Evolutionary conservation across 2,797 vertebrate genomes (phyloP).

Genomic region (Neomorphus geoffroyi): DNA sequence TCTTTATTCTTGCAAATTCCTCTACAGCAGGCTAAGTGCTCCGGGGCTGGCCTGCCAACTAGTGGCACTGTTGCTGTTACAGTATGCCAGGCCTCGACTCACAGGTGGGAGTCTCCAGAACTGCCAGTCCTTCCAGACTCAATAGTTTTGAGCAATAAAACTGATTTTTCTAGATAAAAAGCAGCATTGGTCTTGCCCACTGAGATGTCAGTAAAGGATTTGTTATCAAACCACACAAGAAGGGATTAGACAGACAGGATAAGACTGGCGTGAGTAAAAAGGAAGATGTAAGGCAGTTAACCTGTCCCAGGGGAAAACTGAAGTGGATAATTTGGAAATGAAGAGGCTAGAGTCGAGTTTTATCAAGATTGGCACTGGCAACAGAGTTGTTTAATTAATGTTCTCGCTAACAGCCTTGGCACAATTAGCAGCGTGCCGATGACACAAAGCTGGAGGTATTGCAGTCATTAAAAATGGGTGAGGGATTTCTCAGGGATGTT

Average conservation of each 20-base stretch:
- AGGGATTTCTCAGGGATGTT: neutral
- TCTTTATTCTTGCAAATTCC: neutral
- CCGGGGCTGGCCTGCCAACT: constrained; percentile 14
- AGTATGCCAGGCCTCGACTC: neutral
- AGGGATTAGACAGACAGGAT: neutral
- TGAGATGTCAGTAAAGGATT: neutral
- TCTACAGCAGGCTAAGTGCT: neutral
- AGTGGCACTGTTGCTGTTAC: neutral
- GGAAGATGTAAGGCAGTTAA: neutral
- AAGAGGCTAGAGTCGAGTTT: neutral
- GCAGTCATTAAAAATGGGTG: neutral
- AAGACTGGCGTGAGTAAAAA: neutral
- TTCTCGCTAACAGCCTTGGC: neutral
- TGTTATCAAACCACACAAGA: neutral
- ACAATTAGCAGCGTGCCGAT: neutral
- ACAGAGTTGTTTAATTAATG: neutral
- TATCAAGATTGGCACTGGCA: neutral
- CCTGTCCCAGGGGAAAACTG: neutral
- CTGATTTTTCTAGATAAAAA: neutral
- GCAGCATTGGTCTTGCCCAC: accelerated
- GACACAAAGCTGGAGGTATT: neutral
- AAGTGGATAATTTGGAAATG: neutral
- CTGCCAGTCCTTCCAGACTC: neutral
- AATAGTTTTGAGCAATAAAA: neutral
- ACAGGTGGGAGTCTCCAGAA: neutral